Evolutionary conservation across 2,797 vertebrate species (phyloP).

Genomic region (Salarias fasciatus): DNA sequence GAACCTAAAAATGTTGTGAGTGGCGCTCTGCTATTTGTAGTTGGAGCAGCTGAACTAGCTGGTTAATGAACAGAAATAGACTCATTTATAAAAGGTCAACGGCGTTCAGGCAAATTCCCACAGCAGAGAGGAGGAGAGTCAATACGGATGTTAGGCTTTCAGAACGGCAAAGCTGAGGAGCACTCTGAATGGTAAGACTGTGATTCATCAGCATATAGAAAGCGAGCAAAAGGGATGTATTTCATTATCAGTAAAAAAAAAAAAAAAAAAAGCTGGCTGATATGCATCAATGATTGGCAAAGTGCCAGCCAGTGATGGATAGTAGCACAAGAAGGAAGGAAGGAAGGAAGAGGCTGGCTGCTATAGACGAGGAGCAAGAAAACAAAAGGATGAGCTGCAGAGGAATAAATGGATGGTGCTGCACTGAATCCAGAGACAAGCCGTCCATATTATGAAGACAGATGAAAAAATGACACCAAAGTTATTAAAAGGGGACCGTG

Average conservation of each 20-base stretch:
- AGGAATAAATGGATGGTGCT: constrained; percentile 24
- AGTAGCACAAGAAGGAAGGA: constrained; percentile 22
- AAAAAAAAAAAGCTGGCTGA: constrained; percentile 46
- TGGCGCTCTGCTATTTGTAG: neutral
- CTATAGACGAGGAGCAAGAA: constrained; percentile 20
- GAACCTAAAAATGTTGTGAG: neutral
- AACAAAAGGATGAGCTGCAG: constrained; percentile 26
- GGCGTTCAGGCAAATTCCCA: constrained; percentile 11
- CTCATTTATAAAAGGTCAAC: constrained; percentile 52
- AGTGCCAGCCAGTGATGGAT: constrained; percentile 50
- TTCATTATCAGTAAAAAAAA: constrained; percentile 39
- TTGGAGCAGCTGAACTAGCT: constrained; percentile 27
- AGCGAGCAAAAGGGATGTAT: constrained; percentile 18
- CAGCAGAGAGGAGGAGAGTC: constrained; percentile 11
- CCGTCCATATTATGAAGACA: constrained; percentile 22
- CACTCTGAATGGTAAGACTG: constrained; percentile 26
- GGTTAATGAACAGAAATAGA: constrained; percentile 11
- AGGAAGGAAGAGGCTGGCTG: constrained; percentile 6
- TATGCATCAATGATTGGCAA: constrained; percentile 53
- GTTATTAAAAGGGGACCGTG: constrained; percentile 48
- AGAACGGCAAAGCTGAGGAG: constrained; percentile 13
- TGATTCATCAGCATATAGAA: constrained; percentile 12
- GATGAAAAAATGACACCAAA: constrained; percentile 37
- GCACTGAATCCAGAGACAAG: constrained; percentile 21
- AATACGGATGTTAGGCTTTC: neutral